Evolutionary conservation across 2,797 vertebrate species (phyloP).

Genomic region (Mormyrops attenuatus): DNA sequence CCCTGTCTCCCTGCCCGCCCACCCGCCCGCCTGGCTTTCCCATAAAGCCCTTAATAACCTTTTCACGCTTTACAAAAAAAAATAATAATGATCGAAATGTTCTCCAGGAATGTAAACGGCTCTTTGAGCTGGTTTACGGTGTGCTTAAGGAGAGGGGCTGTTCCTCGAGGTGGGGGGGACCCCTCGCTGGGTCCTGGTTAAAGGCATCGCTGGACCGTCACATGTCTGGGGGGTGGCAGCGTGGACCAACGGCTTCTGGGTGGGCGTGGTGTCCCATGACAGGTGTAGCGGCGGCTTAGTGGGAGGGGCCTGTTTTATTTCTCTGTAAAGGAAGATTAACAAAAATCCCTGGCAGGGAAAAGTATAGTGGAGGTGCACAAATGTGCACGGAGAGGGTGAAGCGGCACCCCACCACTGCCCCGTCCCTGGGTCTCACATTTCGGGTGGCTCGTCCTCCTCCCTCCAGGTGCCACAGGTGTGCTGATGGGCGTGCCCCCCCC

Average conservation of each 20-base stretch:
- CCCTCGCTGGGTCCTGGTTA: conserved; percentile 21
- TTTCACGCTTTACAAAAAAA: conserved; percentile 34
- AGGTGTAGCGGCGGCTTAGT: neutral
- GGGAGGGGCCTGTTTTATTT: neutral
- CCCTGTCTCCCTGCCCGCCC: neutral
- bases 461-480: neutral
- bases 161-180: neutral
- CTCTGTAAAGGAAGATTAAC: neutral
- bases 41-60: conserved; percentile 53
- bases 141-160: conserved; percentile 34
- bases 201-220: conserved; percentile 19
- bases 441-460: neutral
- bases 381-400: neutral
- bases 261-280: neutral
- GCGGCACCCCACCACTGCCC: neutral
- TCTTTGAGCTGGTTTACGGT: conserved; percentile 41
- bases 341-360: neutral
- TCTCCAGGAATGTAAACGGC: conserved; percentile 54
- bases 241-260: neutral
- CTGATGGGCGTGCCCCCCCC: neutral
- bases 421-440: neutral
- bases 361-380: neutral
- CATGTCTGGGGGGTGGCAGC: neutral
- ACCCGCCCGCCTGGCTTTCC: conserved; percentile 25
- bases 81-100: conserved; percentile 55